Evolutionary conservation across 2,113 vertebrate genomes (phyloP).

Genomic region (Bubalus kerabau): DNA sequence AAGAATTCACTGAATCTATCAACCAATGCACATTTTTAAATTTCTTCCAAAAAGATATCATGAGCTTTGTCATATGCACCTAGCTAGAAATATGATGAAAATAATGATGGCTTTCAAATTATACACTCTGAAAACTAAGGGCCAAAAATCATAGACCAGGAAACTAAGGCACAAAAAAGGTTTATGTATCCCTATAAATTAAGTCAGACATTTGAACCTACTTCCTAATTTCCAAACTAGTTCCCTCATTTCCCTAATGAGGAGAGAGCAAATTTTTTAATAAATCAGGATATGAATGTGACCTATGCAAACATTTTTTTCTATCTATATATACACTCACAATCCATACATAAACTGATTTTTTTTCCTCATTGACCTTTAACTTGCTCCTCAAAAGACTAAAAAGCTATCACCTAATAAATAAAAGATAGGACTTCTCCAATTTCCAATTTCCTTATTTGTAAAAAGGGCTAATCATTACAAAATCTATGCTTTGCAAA

Average conservation of each 20-base stretch:
- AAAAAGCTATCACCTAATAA: conserved; percentile 20
- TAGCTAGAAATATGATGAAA: conserved; percentile 4
- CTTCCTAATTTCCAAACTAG: not conserved
- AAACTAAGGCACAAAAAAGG: conserved; percentile 11
- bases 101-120: not conserved
- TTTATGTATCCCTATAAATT: not conserved
- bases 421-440: not conserved
- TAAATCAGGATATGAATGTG: not conserved
- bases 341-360: not conserved
- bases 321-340: not conserved
- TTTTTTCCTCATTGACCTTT: not conserved
- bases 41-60: not conserved
- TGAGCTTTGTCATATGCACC: not conserved
- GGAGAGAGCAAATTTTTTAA: not conserved
- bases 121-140: conserved; percentile 20
- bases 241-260: not conserved
- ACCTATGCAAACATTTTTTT: not conserved
- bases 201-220: not conserved
- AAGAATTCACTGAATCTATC: conserved; percentile 1
- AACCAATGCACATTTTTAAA: not conserved
- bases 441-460: not conserved
- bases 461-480: not conserved
- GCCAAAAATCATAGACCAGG: not conserved
- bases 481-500: not conserved
- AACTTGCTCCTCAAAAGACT: conserved; percentile 2